These are phyloP conservation scores for Allacma fusca DNA, from an alignment of 2,888 invertebrate species.

Conservation along the genomic window DNA sequence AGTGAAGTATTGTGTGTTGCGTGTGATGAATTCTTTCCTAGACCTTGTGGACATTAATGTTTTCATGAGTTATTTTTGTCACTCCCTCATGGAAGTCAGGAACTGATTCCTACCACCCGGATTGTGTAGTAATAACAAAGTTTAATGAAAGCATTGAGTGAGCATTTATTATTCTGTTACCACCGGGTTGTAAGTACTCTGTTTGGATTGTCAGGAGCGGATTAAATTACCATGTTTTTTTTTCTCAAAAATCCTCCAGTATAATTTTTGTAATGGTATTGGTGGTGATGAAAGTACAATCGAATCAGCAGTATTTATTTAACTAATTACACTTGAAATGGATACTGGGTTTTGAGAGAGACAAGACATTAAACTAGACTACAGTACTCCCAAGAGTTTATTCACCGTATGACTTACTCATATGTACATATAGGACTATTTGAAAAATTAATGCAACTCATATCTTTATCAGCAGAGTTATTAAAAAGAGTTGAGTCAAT, in stretches of 20 bases:
- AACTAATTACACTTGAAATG: no score
- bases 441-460: neutral
- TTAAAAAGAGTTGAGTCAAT: constrained; percentile 11
- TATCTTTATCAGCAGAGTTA: neutral
- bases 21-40: neutral
- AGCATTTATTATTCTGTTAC: neutral
- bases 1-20: neutral
- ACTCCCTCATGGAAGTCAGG: no score
- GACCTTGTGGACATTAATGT: neutral
- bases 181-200: neutral
- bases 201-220: neutral
- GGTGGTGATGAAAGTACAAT: no score
- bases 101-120: no score
- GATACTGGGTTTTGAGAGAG: constrained; percentile 4
- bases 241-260: neutral
- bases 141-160: constrained; percentile 9
- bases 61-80: neutral
- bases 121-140: constrained; percentile 1
- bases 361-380: neutral
- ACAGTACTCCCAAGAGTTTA: no score
- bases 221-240: neutral
- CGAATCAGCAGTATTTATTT: no score
- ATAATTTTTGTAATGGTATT: no score
- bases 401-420: no score
- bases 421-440: no score